These are phyloP conservation scores for Myotis yumanensis DNA, from an alignment of 2,113 vertebrate species.

Conservation along the genomic window DNA sequence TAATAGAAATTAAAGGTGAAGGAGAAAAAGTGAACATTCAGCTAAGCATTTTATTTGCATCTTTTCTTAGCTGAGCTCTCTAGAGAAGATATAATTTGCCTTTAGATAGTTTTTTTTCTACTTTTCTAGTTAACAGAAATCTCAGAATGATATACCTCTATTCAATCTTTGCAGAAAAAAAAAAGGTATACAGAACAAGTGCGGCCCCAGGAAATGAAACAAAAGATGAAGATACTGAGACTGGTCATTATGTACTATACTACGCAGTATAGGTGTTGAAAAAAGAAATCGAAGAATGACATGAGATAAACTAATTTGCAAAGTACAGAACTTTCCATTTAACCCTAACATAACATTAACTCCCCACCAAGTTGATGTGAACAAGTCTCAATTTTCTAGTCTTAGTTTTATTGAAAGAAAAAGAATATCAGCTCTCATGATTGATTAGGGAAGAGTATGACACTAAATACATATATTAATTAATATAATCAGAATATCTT, in stretches of 20 bases:
- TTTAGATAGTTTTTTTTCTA: not conserved
- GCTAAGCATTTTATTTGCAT: conserved; percentile 8
- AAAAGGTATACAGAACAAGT: conserved; percentile 18
- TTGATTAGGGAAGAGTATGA: not conserved
- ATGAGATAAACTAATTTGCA: conserved; percentile 38
- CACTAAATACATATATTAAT: not conserved
- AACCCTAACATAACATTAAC: not conserved
- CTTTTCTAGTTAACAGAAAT: not conserved
- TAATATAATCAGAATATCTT: conserved; percentile 8
- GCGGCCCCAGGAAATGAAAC: conserved; percentile 18
- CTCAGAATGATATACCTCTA: not conserved
- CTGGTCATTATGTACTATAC: not conserved
- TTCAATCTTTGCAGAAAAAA: conserved; percentile 15
- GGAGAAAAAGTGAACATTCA: not conserved
- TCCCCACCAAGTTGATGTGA: not conserved
- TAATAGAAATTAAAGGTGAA: not conserved
- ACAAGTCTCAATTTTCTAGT: conserved; percentile 18
- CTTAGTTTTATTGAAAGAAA: conserved; percentile 38
- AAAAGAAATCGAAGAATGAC: not conserved
- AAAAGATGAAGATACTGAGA: conserved; percentile 42
- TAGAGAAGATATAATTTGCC: not conserved
- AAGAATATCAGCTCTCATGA: conserved; percentile 9
- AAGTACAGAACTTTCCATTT: conserved; percentile 19
- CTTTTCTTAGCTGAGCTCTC: conserved; percentile 2
- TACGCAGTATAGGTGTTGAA: not conserved